Evolutionary conservation across 2,888 invertebrate species (phyloP).

Genomic region (Busseola fusca): DNA sequence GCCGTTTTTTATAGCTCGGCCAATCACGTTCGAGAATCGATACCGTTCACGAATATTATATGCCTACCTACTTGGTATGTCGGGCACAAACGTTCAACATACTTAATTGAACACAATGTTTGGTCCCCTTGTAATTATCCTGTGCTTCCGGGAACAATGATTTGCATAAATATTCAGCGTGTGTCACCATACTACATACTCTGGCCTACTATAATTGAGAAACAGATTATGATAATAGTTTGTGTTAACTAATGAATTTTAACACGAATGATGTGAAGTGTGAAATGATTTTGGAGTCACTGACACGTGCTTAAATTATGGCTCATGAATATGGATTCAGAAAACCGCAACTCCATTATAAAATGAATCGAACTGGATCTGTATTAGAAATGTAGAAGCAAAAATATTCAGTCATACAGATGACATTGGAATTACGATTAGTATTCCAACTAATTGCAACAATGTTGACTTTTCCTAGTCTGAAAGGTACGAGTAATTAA

Average conservation of each 20-base stretch:
- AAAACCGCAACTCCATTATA: conserved; percentile 26
- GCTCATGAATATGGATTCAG: conserved; percentile 42
- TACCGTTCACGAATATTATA: conserved; percentile 36
- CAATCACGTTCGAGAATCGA: conserved; percentile 51
- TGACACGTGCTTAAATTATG: conserved; percentile 36
- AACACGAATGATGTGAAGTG: conserved; percentile 23
- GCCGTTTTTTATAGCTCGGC: conserved; percentile 47
- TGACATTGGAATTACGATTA: conserved; percentile 25
- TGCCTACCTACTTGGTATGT: conserved; percentile 31
- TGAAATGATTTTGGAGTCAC: conserved; percentile 41
- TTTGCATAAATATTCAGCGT: conserved; percentile 56
- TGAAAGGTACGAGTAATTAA: conserved; percentile 27
- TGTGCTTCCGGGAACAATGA: conserved; percentile 36
- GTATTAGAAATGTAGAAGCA: conserved; percentile 12
- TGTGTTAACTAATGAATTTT: conserved; percentile 44
- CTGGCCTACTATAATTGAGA: conserved; percentile 41
- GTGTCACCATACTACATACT: conserved; percentile 26
- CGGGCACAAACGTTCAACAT: conserved; percentile 24
- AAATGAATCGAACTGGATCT: conserved; percentile 16
- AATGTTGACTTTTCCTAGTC: conserved; percentile 22
- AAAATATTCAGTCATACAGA: conserved; percentile 25
- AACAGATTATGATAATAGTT: conserved; percentile 56
- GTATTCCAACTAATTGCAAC: conserved; percentile 48
- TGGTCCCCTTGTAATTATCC: conserved; percentile 42
- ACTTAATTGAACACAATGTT: conserved; percentile 42